A percentile compares a stretch with the other conserved stretches of the same genome.
Conservation (phyloP, 2,888 invertebrate genomes). For the Hypercompe scribonia region DNA sequence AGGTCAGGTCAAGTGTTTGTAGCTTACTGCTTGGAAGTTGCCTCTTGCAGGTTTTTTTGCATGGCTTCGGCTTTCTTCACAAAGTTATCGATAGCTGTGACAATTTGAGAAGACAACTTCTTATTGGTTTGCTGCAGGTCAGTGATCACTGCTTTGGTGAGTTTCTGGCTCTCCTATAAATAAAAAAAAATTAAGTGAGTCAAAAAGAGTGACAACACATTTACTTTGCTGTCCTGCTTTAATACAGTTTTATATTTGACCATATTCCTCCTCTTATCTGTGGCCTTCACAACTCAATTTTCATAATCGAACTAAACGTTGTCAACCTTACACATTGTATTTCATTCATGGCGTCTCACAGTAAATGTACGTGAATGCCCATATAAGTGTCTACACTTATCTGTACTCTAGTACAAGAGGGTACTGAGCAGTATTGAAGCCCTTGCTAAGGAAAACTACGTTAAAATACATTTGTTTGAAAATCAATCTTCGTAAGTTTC, state of each 20-base stretch:
- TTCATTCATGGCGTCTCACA: too few relatives aligned
- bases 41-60: conserved; percentile 72
- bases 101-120: conserved; percentile 71
- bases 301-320: not conserved
- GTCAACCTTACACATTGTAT: too few relatives aligned
- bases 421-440: too few relatives aligned
- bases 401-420: too few relatives aligned
- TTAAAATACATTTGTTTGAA: too few relatives aligned
- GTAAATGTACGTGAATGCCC: too few relatives aligned
- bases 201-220: not conserved
- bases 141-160: conserved; percentile 65
- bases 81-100: conserved; percentile 73
- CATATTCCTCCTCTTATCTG: not conserved
- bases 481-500: too few relatives aligned
- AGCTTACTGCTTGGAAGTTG: conserved; percentile 69
- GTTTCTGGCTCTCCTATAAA: conserved; percentile 66
- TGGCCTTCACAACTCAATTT: not conserved
- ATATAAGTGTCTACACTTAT: too few relatives aligned
- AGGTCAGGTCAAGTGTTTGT: not conserved
- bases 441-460: too few relatives aligned
- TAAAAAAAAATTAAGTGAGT: not conserved
- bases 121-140: conserved; percentile 70
- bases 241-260: not conserved
- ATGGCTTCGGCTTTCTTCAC: conserved; percentile 67
- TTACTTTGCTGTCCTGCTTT: not conserved